A percentile compares a stretch with the other conserved stretches of the same genome.
Evolutionary conservation across 2,888 invertebrate genomes (phyloP).

Genomic region (Sphaerophoria rueppellii): DNA sequence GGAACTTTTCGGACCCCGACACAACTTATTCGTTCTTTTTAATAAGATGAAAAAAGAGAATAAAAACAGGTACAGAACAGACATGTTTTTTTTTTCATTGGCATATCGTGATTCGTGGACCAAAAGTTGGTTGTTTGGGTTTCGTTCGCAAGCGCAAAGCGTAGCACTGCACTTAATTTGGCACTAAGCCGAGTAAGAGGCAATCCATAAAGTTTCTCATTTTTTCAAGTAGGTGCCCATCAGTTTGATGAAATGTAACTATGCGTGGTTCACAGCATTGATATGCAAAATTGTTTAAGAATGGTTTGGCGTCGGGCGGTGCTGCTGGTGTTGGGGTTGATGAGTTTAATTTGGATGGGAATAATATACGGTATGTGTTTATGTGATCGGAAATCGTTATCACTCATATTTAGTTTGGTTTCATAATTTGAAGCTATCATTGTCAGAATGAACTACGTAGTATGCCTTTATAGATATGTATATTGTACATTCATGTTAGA

Average conservation of each 20-base stretch:
- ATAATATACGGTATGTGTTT: neutral
- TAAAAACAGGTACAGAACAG: slow-evolving; percentile 32
- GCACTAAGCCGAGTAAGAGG: slow-evolving; percentile 22
- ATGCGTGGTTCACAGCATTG: slow-evolving; percentile 50
- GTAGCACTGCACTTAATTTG: slow-evolving; percentile 45
- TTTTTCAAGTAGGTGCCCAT: slow-evolving; percentile 20
- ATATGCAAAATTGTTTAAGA: slow-evolving; percentile 56
- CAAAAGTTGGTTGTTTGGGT: slow-evolving; percentile 41
- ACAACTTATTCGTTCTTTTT: too few species aligned
- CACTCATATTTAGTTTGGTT: slow-evolving; percentile 39
- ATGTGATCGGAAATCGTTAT: too few species aligned
- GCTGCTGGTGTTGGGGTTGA: slow-evolving; percentile 29
- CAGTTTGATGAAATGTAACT: slow-evolving; percentile 31
- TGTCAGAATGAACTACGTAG: slow-evolving; percentile 45
- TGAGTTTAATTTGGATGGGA: slow-evolving; percentile 50
- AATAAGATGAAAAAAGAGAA: too few species aligned
- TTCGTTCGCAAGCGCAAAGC: slow-evolving; percentile 57
- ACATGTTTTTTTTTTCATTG: slow-evolving; percentile 57
- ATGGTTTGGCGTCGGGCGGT: slow-evolving; percentile 28
- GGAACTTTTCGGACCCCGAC: too few species aligned
- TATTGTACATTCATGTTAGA: too few species aligned
- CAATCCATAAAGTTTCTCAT: slow-evolving; percentile 17
- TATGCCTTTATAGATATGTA: too few species aligned
- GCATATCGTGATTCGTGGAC: slow-evolving; percentile 56
- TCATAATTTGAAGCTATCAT: slow-evolving; percentile 34